phyloP scores from a whole-genome alignment of 92 coral and sea anemone genomes.

The Porites rus region DNA sequence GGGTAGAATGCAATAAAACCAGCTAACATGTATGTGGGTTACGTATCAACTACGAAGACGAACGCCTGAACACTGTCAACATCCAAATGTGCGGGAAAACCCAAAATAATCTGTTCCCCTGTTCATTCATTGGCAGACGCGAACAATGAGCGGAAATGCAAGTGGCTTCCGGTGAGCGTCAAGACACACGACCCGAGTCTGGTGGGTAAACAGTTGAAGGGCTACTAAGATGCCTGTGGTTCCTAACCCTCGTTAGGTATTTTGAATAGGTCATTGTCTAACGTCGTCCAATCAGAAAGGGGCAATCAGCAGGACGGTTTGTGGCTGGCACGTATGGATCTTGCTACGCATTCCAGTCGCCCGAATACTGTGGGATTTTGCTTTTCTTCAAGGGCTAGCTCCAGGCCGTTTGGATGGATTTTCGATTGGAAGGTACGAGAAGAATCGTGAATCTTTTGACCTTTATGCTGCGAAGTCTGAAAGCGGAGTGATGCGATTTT shows the following conservation, averaged over 20 bases:
- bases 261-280: slow-evolving; percentile 21
- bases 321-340: not conserved
- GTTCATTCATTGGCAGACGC: not conserved
- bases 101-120: too few relatives aligned
- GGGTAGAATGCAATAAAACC: too few relatives aligned
- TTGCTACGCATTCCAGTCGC: slow-evolving; percentile 10
- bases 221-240: not conserved
- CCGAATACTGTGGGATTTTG: not conserved
- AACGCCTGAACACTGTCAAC: too few relatives aligned
- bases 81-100: too few relatives aligned
- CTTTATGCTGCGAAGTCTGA: too few relatives aligned
- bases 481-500: too few relatives aligned
- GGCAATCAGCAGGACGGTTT: slow-evolving; percentile 21
- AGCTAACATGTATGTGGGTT: too few relatives aligned
- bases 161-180: not conserved
- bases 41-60: too few relatives aligned
- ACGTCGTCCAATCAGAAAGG: slow-evolving; percentile 11
- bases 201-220: slow-evolving; percentile 1
- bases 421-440: not conserved
- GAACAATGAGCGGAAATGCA: slow-evolving; percentile 3
- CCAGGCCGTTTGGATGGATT: slow-evolving; percentile 16
- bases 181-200: not conserved
- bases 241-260: slow-evolving; percentile 7
- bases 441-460: too few relatives aligned
- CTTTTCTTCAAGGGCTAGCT: slow-evolving; percentile 15